Conservation (phyloP, 2,113 vertebrate species). For the Bagarius yarrelli region DNA sequence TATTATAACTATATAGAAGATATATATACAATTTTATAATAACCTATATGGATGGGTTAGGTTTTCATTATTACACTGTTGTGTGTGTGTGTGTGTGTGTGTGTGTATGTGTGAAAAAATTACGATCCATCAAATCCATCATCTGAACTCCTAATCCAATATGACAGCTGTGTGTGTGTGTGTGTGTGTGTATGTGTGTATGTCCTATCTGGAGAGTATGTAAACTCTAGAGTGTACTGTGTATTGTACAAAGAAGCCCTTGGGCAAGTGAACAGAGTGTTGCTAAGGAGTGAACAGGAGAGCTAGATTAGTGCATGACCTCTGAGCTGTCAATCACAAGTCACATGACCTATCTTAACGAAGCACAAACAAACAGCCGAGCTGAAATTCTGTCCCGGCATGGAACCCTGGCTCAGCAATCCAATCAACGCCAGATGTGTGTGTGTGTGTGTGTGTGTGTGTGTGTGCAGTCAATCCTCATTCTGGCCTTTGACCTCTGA, state of each 20-base stretch:
- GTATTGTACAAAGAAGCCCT: conserved; percentile 14
- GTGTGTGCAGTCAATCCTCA: conserved; percentile 58
- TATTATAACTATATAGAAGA: conserved; percentile 67
- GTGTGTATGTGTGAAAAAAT: neutral
- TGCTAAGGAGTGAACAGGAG: conserved; percentile 24
- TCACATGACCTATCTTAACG: conserved; percentile 69
- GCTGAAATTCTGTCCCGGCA: conserved; percentile 63
- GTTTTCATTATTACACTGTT: neutral
- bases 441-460: conserved; percentile 66
- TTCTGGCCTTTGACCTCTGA: conserved; percentile 67
- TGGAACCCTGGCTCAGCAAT: conserved; percentile 58
- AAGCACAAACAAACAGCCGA: conserved; percentile 73
- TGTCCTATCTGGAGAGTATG: neutral
- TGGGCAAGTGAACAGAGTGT: conserved; percentile 31
- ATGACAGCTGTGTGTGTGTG: neutral
- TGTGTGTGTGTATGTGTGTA: neutral
- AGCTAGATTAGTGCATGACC: conserved; percentile 55
- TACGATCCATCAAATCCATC: neutral
- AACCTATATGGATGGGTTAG: conserved; percentile 48
- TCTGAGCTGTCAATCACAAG: conserved; percentile 66
- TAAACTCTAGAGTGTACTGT: neutral
- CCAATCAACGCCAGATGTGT: conserved; percentile 77
- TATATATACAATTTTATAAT: conserved; percentile 56
- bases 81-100: conserved; percentile 2
- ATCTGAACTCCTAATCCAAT: neutral